A percentile compares a stretch with the other conserved stretches of the same genome.
These are phyloP conservation scores for Irena cyanogastra DNA, from an alignment of 2,113 vertebrate species.

Conservation along the genomic window DNA sequence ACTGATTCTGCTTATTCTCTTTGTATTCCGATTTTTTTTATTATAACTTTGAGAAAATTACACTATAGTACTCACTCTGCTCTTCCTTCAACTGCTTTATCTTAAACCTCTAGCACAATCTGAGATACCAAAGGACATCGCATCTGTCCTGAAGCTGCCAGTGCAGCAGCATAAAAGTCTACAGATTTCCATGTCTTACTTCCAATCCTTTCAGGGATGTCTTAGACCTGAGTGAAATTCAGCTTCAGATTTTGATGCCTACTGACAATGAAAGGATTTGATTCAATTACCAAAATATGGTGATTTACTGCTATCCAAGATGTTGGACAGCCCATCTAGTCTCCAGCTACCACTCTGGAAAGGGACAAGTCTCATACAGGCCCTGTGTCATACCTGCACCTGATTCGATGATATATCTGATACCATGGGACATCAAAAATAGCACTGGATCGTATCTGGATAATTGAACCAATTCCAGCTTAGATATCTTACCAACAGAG, in stretches of 20 bases:
- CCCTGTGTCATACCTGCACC: neutral
- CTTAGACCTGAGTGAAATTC: neutral
- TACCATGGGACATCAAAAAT: neutral
- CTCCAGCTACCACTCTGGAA: neutral
- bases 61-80: neutral
- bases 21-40: neutral
- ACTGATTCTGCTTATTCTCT: neutral
- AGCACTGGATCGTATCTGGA: neutral
- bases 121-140: neutral
- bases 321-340: neutral
- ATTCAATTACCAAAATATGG: neutral
- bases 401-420: rapidly evolving
- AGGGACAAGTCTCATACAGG: neutral
- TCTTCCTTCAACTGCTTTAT: neutral
- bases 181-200: neutral
- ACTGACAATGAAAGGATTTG: neutral
- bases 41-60: neutral
- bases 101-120: neutral
- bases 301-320: rapidly evolving
- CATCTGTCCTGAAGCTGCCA: neutral
- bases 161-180: neutral
- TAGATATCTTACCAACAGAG: neutral
- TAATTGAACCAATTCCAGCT: neutral
- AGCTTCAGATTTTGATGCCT: neutral
- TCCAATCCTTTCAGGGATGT: neutral